Base-by-base conservation (phyloP, 23 tunicate species). In the Ascidia mentula region DNA sequence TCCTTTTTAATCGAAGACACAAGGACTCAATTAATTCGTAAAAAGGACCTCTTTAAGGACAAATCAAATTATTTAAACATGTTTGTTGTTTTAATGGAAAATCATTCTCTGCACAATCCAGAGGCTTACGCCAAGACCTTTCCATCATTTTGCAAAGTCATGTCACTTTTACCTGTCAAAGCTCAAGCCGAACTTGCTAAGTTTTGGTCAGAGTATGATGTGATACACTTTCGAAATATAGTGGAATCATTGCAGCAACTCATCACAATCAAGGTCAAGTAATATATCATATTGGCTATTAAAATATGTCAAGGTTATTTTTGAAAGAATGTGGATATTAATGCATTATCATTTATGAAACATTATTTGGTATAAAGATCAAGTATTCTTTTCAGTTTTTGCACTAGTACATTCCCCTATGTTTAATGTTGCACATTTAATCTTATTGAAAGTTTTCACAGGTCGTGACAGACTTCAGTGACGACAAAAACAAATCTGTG, bases 181-280 rank as follows among this genome's bases (percentile, higher is more conserved):
- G 87, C 83, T 17, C 80, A 82, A 37, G 87, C 85, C 17, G 90
- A 65, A 35, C 78, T 91, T 20, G 97, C 83, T 38, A 76, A 75
- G 35, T 85, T 79, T 78, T 91, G 97, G 97, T 81, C 97, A 30
- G 34, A 26, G 40, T 91, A 37, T 73, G 87, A 73, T 72, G 59
- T 37, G 9, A 45, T 30, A 6, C 40, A 59, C 6, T 72, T 91
- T 37, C 45, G 72, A 46, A 77, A 78, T 38, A 80, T 91, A 22
- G 74, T 91, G 8, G 90, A 91, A 86, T 73, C 61, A 65, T 76
- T 91, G 30, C 97, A 91, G 71, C 97, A 91, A 81, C 84, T 91
- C 22, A 85, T 91, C 28, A 85, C 97, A 24, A 75, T 75, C 46
- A 85, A 86, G 87, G 97, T 89, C 28, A 31, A 83, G 28, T n/a